Evolutionary conservation across 2,113 vertebrate genomes (phyloP).

Genomic region (Bos indicus): DNA sequence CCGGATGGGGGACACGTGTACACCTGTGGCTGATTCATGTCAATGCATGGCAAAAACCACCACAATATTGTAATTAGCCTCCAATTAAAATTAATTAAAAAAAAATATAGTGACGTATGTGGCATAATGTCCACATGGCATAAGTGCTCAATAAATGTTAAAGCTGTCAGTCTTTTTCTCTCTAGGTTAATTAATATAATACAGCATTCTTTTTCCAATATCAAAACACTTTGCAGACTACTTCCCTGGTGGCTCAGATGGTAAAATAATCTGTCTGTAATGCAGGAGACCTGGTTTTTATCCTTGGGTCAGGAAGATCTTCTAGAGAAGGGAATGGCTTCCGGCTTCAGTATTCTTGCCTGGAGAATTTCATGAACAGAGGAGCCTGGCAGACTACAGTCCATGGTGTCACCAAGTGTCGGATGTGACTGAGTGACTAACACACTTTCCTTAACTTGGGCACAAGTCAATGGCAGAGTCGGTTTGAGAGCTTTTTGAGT

Average conservation of each 20-base stretch:
- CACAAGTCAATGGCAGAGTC: neutral
- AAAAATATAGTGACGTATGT: neutral
- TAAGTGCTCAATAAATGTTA: neutral
- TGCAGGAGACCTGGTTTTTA: neutral
- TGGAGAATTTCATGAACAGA: neutral
- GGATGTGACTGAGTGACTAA: neutral
- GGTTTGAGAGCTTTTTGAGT: neutral
- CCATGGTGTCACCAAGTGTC: neutral
- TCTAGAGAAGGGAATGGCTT: neutral
- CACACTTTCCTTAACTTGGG: neutral
- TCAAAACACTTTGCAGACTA: neutral
- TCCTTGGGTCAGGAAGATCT: neutral
- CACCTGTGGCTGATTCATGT: neutral
- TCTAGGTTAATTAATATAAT: neutral
- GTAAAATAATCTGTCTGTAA: neutral
- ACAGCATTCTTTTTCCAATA: neutral
- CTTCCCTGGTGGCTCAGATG: neutral
- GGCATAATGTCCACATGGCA: rapidly evolving
- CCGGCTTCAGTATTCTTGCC: neutral
- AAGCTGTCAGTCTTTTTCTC: neutral
- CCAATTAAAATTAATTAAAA: neutral
- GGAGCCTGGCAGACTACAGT: neutral
- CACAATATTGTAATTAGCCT: neutral
- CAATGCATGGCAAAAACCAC: neutral
- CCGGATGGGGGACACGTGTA: neutral